Conservation (phyloP, 2,113 vertebrate species). For the Columba livia region DNA sequence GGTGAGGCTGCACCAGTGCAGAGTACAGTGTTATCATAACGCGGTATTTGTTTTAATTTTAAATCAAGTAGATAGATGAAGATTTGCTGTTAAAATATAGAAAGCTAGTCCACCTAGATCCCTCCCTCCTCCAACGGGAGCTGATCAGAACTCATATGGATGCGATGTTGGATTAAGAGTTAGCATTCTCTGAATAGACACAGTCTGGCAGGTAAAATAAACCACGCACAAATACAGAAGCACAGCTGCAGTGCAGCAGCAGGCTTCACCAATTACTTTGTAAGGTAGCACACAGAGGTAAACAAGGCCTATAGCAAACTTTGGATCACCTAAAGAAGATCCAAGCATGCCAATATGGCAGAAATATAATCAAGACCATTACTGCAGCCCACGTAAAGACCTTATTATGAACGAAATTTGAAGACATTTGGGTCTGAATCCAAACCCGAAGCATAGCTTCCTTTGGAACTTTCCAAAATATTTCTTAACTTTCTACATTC, state of each 20-base stretch:
- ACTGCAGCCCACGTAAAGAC: neutral
- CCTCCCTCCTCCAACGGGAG: neutral
- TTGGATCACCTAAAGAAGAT: neutral
- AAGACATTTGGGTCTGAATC: constrained; percentile 30
- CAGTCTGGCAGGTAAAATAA: neutral
- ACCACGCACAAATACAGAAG: neutral
- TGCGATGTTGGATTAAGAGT: neutral
- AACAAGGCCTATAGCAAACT: neutral
- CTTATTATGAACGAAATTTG: constrained; percentile 26
- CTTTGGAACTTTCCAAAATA: constrained; percentile 35
- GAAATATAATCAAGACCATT: constrained; percentile 13
- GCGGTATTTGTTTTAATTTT: neutral
- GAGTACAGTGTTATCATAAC: neutral
- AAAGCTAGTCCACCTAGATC: neutral
- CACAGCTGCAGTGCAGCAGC: neutral
- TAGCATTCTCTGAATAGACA: neutral
- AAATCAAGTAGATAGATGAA: neutral
- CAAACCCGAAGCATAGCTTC: constrained; percentile 38
- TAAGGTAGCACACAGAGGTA: neutral
- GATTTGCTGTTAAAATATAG: neutral
- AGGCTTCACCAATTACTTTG: neutral
- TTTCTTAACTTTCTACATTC: constrained; percentile 22
- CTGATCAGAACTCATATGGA: neutral
- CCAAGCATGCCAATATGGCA: neutral
- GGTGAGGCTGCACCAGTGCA: too few relatives aligned